Base-by-base conservation (phyloP, 2,797 vertebrate genomes). In the Gephyroberyx darwinii region DNA sequence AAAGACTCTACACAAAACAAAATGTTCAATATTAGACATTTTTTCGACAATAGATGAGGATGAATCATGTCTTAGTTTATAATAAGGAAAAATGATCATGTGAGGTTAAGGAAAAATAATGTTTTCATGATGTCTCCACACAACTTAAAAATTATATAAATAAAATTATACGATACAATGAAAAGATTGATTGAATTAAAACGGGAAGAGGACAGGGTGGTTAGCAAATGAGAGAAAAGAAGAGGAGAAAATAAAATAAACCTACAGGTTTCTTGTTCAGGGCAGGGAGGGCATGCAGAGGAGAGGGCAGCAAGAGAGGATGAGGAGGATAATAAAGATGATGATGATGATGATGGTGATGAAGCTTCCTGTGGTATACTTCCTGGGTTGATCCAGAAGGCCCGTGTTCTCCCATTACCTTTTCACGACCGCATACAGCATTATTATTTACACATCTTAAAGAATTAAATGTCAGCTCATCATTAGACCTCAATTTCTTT, bases 341-440 rank as follows among this genome's bases (percentile, higher is more conserved):
- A 41, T 39, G 86, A 35, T 31, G 78, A 37, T 17, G 81, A 71
- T 37, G 78, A 51, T 54, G 67, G 47, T 30, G 87, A 74, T 60
- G 75, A 47, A 81, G 88, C 73, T 69, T 92, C 92, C 90, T 91
- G 35, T 13, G 76, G 88, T 59, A 84, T 78, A 87, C 88, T 90
- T 85, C 88, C 91, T 63, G 97, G 97, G 91, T 95, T 96, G 94
- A 98, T 98, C 98, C 97, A 99, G 90, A 97, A 99, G 73, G 95
- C 96, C 55, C 90, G 91, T 76, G 85, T 92, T 85, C 92, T 91
- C 65, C 59, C 89, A 84, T 96, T 95, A 95, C 94, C 97, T 98
- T 98, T 95, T 73, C 52, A 81, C 48, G 77, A 54, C 56, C 80
- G 79, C 3, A 83, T 5, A 81, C 16, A 77, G 16, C 4, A n/a